phyloP scores from a whole-genome alignment of 2,888 invertebrate genomes.

The Autographa gamma region DNA sequence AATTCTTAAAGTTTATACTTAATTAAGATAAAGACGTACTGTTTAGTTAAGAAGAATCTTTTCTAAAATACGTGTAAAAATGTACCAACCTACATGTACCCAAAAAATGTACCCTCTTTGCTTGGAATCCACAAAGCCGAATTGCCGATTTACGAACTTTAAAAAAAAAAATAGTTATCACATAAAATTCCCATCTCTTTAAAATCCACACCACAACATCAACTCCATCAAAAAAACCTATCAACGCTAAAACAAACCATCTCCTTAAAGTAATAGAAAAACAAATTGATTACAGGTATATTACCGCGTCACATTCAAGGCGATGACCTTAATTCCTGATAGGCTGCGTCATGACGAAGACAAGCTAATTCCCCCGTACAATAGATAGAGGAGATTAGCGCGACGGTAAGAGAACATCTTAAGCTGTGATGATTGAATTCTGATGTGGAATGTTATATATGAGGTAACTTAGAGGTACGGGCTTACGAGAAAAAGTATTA shows the following conservation, averaged over 20 bases:
- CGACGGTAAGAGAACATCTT: neutral
- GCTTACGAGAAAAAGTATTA: no score
- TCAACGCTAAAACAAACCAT: neutral
- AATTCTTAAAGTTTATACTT: no score
- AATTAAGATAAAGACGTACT: no score
- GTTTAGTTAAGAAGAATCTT: no score
- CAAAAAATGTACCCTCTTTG: no score
- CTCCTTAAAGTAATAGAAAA: conserved; percentile 13
- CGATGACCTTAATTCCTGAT: conserved; percentile 43
- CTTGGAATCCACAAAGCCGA: no score
- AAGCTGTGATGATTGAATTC: neutral
- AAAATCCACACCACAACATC: neutral
- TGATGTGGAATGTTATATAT: neutral
- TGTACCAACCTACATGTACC: no score
- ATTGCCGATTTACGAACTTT: no score
- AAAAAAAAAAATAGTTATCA: no score
- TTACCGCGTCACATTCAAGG: conserved; percentile 20
- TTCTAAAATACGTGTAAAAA: no score
- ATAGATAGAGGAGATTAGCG: conserved; percentile 36
- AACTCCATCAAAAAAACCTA: neutral
- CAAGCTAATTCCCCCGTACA: conserved; percentile 30
- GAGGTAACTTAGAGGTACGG: neutral
- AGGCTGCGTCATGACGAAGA: conserved; percentile 34
- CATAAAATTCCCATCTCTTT: no score
- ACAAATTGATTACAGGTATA: conserved; percentile 41